Evolutionary conservation across 2,888 invertebrate genomes (phyloP).

Genomic region (Junonia oenone): DNA sequence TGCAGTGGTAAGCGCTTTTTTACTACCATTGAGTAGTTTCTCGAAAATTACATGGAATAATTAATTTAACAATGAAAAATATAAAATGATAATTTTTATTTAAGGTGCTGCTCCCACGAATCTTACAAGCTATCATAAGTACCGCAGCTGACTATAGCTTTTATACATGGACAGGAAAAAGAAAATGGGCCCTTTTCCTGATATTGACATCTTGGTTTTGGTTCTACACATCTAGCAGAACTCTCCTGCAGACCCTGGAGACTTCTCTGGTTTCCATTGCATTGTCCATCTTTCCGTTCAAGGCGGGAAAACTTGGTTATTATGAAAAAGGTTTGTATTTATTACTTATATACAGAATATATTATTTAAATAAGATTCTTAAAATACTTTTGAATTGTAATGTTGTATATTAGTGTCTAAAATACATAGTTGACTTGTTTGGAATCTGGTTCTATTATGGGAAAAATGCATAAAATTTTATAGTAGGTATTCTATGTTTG

Average conservation of each 20-base stretch:
- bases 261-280: constrained; percentile 89
- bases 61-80: no score
- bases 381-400: no score
- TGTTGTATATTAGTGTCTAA: no score
- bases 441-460: no score
- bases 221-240: constrained; percentile 93
- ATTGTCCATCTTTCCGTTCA: constrained; percentile 86
- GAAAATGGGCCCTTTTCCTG: constrained; percentile 87
- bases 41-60: no score
- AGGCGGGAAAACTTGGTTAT: constrained; percentile 65
- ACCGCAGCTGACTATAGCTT: constrained; percentile 86
- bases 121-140: constrained; percentile 89
- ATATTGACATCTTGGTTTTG: constrained; percentile 93
- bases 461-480: no score
- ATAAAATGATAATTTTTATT: no score
- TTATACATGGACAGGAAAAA: constrained; percentile 85
- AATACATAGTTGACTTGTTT: no score
- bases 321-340: constrained; percentile 59
- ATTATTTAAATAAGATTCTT: no score
- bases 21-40: no score
- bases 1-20: constrained; percentile 76
- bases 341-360: no score
- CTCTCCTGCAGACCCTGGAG: constrained; percentile 93
- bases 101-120: constrained; percentile 85
- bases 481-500: no score